Evolutionary conservation across 2,888 invertebrate species (phyloP).

Genomic region (Rhyacophila evoluta): DNA sequence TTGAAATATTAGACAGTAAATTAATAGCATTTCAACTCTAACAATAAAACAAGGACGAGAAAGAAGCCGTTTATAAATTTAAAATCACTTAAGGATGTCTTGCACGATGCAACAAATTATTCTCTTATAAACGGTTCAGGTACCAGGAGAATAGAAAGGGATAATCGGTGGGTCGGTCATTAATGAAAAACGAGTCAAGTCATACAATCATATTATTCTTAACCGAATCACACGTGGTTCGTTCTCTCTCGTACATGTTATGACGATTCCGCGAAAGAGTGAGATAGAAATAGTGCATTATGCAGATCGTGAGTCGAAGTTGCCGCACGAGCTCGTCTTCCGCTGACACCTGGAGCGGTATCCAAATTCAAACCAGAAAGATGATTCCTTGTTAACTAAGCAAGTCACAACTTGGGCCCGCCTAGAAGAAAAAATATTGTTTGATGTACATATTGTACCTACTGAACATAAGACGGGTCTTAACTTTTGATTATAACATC

Average conservation of each 20-base stretch:
- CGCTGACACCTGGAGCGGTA: conserved; percentile 43
- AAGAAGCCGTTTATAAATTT: background rate
- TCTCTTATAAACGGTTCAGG: conserved; percentile 27
- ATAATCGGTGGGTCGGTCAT: conserved; percentile 45
- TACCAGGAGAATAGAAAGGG: conserved; percentile 41
- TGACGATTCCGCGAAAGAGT: background rate
- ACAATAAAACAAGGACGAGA: background rate
- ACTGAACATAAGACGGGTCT: too few species aligned
- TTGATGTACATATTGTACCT: background rate
- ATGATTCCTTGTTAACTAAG: conserved; percentile 29
- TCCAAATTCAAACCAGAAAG: conserved; percentile 31
- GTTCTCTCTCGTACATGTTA: background rate
- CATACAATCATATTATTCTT: conserved; percentile 33
- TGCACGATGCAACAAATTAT: conserved; percentile 37
- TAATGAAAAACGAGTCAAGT: conserved; percentile 43
- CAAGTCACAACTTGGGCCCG: conserved; percentile 29
- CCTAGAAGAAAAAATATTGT: background rate
- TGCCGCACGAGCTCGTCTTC: conserved; percentile 45
- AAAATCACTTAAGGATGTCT: conserved; percentile 34
- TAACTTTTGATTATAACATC: too few species aligned
- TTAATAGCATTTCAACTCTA: background rate
- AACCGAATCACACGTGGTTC: background rate
- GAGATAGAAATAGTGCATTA: conserved; percentile 13
- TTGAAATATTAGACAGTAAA: too few species aligned
- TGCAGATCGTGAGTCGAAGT: conserved; percentile 36